Evolutionary conservation across 64 coral and sea anemone genomes (phyloP).

Genomic region (Platygyra sinensis): DNA sequence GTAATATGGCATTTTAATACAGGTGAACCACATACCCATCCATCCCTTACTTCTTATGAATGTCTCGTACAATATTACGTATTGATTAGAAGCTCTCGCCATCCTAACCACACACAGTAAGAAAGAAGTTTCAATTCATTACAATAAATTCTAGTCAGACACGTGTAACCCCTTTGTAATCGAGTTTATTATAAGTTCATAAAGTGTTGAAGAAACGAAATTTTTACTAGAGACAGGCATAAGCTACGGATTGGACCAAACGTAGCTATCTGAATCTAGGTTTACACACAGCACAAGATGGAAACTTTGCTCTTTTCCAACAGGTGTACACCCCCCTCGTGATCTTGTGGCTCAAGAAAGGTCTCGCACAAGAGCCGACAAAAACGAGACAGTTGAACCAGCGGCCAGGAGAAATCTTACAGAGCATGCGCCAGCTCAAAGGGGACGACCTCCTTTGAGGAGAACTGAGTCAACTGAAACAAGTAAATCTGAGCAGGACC

Average conservation of each 20-base stretch:
- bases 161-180: no score
- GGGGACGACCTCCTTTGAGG: slow-evolving; percentile 82
- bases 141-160: no score
- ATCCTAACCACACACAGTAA: no score
- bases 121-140: no score
- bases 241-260: no score
- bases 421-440: slow-evolving; percentile 76
- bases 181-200: no score
- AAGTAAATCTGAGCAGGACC: slow-evolving; percentile 63
- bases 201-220: no score
- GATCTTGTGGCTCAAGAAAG: slow-evolving; percentile 88
- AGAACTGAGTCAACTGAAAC: slow-evolving; percentile 39
- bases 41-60: background rate
- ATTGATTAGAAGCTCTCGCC: no score
- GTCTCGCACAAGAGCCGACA: slow-evolving; percentile 52
- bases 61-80: background rate
- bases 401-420: slow-evolving; percentile 54
- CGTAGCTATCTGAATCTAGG: no score
- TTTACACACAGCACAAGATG: no score
- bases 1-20: background rate
- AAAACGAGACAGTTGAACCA: slow-evolving; percentile 44
- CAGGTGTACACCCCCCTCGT: slow-evolving; percentile 89
- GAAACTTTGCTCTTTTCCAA: background rate
- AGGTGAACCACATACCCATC: no score
- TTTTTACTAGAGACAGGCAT: no score